These are phyloP conservation scores for Augiades crinisus DNA, from an alignment of 2,888 invertebrate genomes.

Conservation along the genomic window DNA sequence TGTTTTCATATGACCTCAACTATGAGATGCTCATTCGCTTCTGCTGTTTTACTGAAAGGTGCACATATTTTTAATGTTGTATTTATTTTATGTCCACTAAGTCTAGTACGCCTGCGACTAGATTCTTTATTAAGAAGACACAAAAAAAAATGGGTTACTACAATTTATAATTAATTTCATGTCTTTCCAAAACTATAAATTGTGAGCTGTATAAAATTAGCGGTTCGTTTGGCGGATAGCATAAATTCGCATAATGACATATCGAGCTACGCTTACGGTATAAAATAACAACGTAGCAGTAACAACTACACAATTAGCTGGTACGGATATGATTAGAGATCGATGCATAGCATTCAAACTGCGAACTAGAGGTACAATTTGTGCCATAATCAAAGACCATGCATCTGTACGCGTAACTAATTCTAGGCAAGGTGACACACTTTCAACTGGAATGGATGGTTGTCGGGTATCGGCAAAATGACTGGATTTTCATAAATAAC, in stretches of 20 bases:
- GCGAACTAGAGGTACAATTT: slow-evolving; percentile 15
- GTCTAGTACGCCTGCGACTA: too few species aligned
- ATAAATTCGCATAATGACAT: slow-evolving; percentile 17
- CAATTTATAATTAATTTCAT: too few species aligned
- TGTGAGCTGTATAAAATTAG: background rate
- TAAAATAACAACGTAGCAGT: slow-evolving; percentile 13
- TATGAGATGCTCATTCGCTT: too few species aligned
- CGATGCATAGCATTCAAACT: slow-evolving; percentile 14
- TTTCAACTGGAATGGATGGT: slow-evolving; percentile 49
- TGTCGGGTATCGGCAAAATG: slow-evolving; percentile 57
- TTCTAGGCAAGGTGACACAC: slow-evolving; percentile 75
- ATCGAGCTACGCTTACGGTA: slow-evolving; percentile 8
- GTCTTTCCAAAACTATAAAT: background rate
- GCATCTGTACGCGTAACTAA: slow-evolving; percentile 63
- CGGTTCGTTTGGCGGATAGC: background rate
- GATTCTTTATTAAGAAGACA: too few species aligned
- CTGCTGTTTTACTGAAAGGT: too few species aligned
- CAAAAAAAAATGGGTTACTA: too few species aligned
- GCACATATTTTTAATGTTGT: too few species aligned
- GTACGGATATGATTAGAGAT: slow-evolving; percentile 19
- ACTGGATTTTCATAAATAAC: slow-evolving; percentile 76
- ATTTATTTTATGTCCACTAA: too few species aligned
- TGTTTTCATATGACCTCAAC: too few species aligned
- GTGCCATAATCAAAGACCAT: slow-evolving; percentile 42
- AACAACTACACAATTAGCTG: slow-evolving; percentile 19